Evolutionary conservation across 2,797 vertebrate genomes (phyloP).

Genomic region (Ibycter americanus): DNA sequence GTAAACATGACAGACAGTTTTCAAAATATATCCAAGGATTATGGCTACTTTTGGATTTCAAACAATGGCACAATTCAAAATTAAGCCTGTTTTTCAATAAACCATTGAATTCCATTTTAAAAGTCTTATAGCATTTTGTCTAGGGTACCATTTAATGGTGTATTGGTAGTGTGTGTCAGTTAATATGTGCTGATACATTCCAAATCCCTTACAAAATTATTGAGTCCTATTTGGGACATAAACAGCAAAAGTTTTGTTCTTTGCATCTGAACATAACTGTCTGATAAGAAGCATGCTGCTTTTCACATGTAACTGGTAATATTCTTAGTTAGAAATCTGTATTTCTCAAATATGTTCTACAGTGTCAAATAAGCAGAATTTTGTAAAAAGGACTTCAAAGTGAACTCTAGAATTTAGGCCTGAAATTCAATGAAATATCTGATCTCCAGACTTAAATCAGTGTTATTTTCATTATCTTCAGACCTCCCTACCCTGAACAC

Average conservation of each 20-base stretch:
- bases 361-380: neutral
- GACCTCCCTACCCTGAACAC: constrained; percentile 77
- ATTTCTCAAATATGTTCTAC: neutral
- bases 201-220: neutral
- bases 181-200: neutral
- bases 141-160: neutral
- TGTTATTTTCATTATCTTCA: constrained; percentile 32
- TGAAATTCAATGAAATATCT: neutral
- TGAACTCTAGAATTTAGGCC: neutral
- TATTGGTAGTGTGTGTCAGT: neutral
- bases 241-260: neutral
- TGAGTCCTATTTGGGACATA: neutral
- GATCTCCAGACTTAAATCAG: neutral
- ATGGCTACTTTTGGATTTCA: neutral
- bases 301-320: neutral
- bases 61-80: neutral
- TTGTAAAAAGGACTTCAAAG: neutral
- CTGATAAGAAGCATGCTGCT: neutral
- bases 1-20: neutral
- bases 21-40: neutral
- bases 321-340: neutral
- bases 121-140: neutral
- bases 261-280: neutral
- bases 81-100: neutral
- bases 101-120: neutral